Base-by-base conservation (phyloP, 2,797 vertebrate species). In the Poeciliopsis paucimaculata region DNA sequence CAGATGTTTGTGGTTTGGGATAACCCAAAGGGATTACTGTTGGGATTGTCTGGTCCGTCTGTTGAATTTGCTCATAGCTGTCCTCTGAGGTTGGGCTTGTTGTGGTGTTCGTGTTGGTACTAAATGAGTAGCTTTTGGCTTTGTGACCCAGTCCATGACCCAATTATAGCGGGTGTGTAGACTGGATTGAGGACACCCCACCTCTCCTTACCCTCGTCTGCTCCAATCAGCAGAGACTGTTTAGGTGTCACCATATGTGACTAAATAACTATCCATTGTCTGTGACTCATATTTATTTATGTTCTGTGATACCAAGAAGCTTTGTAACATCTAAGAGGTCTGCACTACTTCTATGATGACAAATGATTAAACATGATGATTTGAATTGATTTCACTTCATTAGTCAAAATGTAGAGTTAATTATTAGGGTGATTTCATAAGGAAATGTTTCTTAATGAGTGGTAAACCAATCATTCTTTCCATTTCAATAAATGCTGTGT, bases 161-260 rank as follows among this genome's bases (percentile, higher is more conserved):
- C 79, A 90, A 9, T 86, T 89, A 79, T 72, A 83, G 72, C 5
- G 31, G 68, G 72, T 79, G 82, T 81, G 71, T 31, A 81, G 76
- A 77, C 80, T 41, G 51, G 74, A 45, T 3, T 20, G 18, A 78
- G 3, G 72, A 45, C 41, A 9, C 26, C 8, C 36, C 47, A 2
- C 39, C 26, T 0, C 46, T 23, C 43, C n/a, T 26, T 41, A 28
- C 36, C 23, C 13, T 18, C 31, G 7, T 39, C 34, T 36, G 62
- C 31, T 77, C 34, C 31, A 53, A 64, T 77, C 70, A 57, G 49
- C 75, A 73, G 36, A 76, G 53, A 20, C 88, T 86, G 47, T 53
- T 68, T 78, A 85, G 84, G 82, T 31, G 84, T 74, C 28, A 76
- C 83, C 86, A 71, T 88, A 84, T 89, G 84, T 84, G 87, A 72